Conservation (phyloP, 1,140 invertebrate genomes). For the Bombus haemorrhoidalis region DNA sequence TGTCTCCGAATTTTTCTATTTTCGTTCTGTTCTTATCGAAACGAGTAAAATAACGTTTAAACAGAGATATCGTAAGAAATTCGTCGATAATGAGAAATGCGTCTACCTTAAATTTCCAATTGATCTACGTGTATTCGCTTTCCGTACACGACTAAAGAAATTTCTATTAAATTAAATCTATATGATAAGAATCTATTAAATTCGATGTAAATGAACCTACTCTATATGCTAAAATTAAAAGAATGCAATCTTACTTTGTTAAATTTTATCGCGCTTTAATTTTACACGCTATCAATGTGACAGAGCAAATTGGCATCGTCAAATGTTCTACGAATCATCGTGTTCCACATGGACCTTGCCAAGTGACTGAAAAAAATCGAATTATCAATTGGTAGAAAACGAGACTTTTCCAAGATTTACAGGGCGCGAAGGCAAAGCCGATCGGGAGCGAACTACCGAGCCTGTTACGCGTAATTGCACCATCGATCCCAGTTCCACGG, state of each 20-base stretch:
- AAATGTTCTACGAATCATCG: not conserved
- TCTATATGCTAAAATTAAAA: too few relatives aligned
- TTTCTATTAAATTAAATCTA: too few relatives aligned
- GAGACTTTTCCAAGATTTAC: not conserved
- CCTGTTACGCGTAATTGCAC: constrained; percentile 32
- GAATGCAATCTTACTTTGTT: too few relatives aligned
- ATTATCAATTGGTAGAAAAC: not conserved
- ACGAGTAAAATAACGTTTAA: not conserved
- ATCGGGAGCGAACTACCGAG: not conserved
- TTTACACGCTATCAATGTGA: too few relatives aligned
- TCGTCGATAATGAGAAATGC: not conserved
- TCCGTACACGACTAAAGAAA: too few relatives aligned
- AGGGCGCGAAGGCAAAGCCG: not conserved
- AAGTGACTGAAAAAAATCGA: not conserved
- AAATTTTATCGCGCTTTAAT: too few relatives aligned
- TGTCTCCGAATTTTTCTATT: not conserved
- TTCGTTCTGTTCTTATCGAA: not conserved
- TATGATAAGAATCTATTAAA: too few relatives aligned
- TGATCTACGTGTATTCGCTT: too few relatives aligned
- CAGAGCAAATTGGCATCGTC: not conserved
- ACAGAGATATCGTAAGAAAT: not conserved
- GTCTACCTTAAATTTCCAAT: not conserved
- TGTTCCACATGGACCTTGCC: not conserved
- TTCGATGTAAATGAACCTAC: too few relatives aligned
- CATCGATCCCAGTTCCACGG: constrained; percentile 24